Percentiles rank a stretch among this genome's conserved stretches.
phyloP scores from a whole-genome alignment of 2,113 vertebrate species.

The Myxocyprinus asiaticus region DNA sequence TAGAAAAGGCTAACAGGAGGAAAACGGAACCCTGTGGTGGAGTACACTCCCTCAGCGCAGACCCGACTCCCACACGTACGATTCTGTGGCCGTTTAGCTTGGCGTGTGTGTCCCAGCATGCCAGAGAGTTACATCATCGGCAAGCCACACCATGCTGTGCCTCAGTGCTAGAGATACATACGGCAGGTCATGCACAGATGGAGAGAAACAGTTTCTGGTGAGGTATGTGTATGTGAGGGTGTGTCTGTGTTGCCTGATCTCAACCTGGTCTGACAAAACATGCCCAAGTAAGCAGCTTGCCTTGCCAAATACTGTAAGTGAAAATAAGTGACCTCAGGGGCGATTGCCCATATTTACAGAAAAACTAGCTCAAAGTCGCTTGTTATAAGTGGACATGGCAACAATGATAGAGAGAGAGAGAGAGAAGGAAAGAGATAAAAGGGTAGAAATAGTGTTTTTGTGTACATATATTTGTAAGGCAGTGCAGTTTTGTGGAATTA shows the following conservation, averaged over 20 bases:
- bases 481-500: too few species aligned
- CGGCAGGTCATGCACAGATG: slow-evolving; percentile 29
- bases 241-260: neutral
- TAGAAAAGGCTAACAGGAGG: slow-evolving; percentile 28
- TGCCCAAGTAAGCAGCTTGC: too few species aligned
- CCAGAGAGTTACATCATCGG: slow-evolving; percentile 14
- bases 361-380: too few species aligned
- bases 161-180: slow-evolving; percentile 23
- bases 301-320: too few species aligned
- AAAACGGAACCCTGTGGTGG: neutral
- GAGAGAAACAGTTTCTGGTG: neutral
- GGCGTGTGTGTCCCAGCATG: slow-evolving; percentile 9
- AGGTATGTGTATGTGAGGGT: neutral
- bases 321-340: too few species aligned
- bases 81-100: slow-evolving; percentile 37
- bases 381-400: too few species aligned
- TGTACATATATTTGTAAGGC: too few species aligned
- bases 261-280: too few species aligned
- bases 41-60: slow-evolving; percentile 18
- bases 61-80: slow-evolving; percentile 6
- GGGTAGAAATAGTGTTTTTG: neutral
- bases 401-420: too few species aligned
- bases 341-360: too few species aligned
- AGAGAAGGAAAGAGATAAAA: neutral
- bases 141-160: slow-evolving; percentile 17